A percentile compares a stretch with the other conserved stretches of the same genome.
Evolutionary conservation across 2,888 invertebrate species (phyloP).

Genomic region (Philaethria dido): DNA sequence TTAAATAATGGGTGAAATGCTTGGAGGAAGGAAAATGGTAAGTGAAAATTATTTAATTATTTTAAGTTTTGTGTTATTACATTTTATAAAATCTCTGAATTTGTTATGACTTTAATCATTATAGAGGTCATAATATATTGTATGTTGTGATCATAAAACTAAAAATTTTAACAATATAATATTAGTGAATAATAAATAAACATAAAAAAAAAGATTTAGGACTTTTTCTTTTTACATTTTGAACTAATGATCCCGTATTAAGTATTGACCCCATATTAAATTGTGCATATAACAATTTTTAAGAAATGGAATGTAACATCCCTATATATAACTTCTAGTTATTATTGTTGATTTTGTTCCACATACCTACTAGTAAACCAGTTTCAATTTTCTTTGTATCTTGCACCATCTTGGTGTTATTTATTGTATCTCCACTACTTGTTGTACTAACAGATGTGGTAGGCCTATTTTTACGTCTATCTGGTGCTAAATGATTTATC

Average conservation of each 20-base stretch:
- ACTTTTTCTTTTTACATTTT: no score
- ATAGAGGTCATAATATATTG: constrained; percentile 10
- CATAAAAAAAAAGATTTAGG: no score
- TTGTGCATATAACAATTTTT: no score
- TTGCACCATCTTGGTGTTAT: constrained; percentile 69
- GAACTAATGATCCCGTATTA: no score
- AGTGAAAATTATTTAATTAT: background rate
- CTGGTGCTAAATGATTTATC: constrained; percentile 81
- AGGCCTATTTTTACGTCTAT: constrained; percentile 63
- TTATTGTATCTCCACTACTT: constrained; percentile 50
- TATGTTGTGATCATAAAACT: no score
- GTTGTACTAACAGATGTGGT: constrained; percentile 49
- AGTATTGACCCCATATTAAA: no score
- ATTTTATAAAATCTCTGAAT: background rate
- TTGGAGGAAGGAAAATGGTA: constrained; percentile 28
- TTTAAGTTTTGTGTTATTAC: background rate
- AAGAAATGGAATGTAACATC: no score
- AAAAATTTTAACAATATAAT: background rate
- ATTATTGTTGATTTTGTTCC: background rate
- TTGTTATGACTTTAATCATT: constrained; percentile 1
- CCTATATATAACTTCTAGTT: no score
- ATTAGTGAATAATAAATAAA: background rate
- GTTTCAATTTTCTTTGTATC: constrained; percentile 78
- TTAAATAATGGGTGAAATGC: constrained; percentile 13
- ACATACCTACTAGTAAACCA: constrained; percentile 73